Percentiles rank a stretch among this genome's conserved stretches.
phyloP scores from a whole-genome alignment of 2,888 invertebrate species.

The Pantelozetes paolii region DNA sequence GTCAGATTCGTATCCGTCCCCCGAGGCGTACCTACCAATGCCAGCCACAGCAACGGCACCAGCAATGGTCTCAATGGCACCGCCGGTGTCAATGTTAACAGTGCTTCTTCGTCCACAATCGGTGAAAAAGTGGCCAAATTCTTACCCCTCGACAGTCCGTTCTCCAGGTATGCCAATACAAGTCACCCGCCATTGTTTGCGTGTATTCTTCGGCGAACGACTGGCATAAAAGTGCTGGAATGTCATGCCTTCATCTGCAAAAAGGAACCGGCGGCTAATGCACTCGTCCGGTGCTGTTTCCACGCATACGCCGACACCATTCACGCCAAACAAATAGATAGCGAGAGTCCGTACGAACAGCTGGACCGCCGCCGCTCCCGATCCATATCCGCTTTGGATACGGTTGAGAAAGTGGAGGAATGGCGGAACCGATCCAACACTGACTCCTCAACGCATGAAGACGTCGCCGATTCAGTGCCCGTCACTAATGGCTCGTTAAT shows the following conservation, averaged over 20 bases:
- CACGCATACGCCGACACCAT: constrained; percentile 95
- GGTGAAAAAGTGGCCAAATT: constrained; percentile 57
- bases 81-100: not conserved
- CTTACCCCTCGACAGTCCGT: constrained; percentile 90
- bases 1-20: constrained; percentile 75
- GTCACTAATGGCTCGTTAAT: constrained; percentile 23
- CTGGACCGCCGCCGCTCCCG: constrained; percentile 45
- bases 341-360: constrained; percentile 47
- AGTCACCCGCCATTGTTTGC: constrained; percentile 95
- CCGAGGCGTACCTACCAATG: not conserved
- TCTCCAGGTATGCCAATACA: constrained; percentile 84
- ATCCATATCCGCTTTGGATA: constrained; percentile 47
- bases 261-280: constrained; percentile 92
- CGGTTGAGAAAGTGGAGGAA: constrained; percentile 46
- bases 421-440: constrained; percentile 44
- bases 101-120: no score
- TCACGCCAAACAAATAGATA: constrained; percentile 71
- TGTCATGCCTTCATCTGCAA: constrained; percentile 98
- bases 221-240: constrained; percentile 91
- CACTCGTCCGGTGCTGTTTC: constrained; percentile 92
- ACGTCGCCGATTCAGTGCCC: constrained; percentile 19
- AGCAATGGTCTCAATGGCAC: not conserved
- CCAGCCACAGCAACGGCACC: not conserved
- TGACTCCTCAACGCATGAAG: constrained; percentile 37
- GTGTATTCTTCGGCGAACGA: constrained; percentile 88